These are phyloP conservation scores for Tinamus major DNA, from an alignment of 2,797 vertebrate species.

Conservation along the genomic window DNA sequence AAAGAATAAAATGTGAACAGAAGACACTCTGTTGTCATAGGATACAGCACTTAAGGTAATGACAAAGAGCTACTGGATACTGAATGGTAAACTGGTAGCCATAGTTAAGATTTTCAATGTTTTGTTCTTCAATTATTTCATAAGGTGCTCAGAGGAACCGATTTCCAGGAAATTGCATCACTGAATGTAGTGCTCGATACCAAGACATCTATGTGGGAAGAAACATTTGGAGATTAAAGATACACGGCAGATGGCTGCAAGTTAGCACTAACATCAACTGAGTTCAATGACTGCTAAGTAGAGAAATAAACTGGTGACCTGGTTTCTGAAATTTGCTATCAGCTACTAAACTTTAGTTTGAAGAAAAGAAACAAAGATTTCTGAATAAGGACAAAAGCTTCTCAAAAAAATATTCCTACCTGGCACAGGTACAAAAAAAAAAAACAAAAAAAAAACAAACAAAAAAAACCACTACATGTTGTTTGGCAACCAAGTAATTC, in stretches of 20 bases:
- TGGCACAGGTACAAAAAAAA: neutral
- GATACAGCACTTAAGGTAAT: neutral
- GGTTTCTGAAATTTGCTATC: neutral
- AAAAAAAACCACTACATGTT: too few relatives aligned
- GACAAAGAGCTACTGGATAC: neutral
- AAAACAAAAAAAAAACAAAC: too few relatives aligned
- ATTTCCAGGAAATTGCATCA: slow-evolving; percentile 27
- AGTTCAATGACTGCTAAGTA: slow-evolving; percentile 22
- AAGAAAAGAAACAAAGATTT: neutral
- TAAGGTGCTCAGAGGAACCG: neutral
- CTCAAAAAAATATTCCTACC: neutral
- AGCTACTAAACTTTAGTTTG: neutral
- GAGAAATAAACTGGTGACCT: neutral
- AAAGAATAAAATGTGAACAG: neutral
- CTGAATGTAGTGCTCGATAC: slow-evolving; percentile 26
- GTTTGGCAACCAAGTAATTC: neutral
- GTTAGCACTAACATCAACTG: slow-evolving; percentile 41
- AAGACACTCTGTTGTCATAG: neutral
- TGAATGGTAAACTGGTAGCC: neutral
- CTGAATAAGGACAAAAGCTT: neutral
- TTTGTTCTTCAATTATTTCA: slow-evolving; percentile 32
- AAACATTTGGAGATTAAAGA: slow-evolving; percentile 13
- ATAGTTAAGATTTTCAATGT: neutral
- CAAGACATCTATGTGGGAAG: slow-evolving; percentile 25
- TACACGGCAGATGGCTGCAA: slow-evolving; percentile 36